A percentile compares a stretch with the other conserved stretches of the same genome.
phyloP scores from a whole-genome alignment of 2,888 invertebrate species.

The Ochropacha duplaris region DNA sequence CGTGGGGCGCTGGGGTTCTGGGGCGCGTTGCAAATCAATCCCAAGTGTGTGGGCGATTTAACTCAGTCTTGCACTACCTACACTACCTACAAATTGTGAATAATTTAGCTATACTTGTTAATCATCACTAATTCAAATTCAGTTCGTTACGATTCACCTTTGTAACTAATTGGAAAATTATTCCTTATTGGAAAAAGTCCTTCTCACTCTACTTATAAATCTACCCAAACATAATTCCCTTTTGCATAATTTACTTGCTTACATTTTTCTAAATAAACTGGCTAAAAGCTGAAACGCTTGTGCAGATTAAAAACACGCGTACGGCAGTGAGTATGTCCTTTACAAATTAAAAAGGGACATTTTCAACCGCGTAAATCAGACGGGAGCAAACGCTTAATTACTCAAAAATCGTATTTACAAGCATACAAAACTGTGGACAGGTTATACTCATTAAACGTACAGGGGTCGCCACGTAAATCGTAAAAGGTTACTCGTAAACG shows the following conservation, averaged over 20 bases:
- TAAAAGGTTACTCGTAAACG: constrained; percentile 44
- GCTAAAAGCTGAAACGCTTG: constrained; percentile 15
- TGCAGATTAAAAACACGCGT: constrained; percentile 28
- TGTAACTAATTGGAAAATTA: not conserved
- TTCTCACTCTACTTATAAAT: not conserved
- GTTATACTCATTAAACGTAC: constrained; percentile 59
- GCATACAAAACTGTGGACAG: constrained; percentile 54
- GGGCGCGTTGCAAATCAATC: constrained; percentile 59
- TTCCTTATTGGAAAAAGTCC: not conserved
- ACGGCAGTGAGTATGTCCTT: constrained; percentile 34
- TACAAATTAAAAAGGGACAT: constrained; percentile 56
- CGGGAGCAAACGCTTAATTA: constrained; percentile 64
- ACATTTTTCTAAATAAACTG: not conserved
- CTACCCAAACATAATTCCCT: not conserved
- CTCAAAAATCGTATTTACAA: constrained; percentile 67
- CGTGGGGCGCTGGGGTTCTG: constrained; percentile 60
- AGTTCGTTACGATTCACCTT: no score
- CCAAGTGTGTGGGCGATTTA: constrained; percentile 38
- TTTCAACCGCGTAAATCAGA: constrained; percentile 55
- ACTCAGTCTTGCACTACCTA: constrained; percentile 10
- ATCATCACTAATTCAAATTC: not conserved
- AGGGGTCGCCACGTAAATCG: constrained; percentile 38
- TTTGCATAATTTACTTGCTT: not conserved
- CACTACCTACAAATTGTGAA: constrained; percentile 13
- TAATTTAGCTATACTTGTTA: constrained; percentile 9